phyloP scores from a whole-genome alignment of 2,888 invertebrate genomes.

The Pseudoips prasinana region DNA sequence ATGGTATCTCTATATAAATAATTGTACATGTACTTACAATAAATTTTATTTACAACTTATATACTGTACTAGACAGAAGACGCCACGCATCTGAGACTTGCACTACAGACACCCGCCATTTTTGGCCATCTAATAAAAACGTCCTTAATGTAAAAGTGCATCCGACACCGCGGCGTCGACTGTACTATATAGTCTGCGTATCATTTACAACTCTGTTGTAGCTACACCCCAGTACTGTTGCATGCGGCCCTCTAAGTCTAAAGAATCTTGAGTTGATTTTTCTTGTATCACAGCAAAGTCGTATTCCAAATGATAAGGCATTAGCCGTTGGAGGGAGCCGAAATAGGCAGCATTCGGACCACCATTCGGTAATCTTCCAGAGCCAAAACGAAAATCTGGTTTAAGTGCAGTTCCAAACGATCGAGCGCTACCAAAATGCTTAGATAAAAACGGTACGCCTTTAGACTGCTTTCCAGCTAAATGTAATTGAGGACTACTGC shows the following conservation, averaged over 20 bases:
- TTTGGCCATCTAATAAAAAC: too few relatives aligned
- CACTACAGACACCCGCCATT: too few relatives aligned
- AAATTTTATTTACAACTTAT: conserved; percentile 71
- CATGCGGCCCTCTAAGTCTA: conserved; percentile 92
- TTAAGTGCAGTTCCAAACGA: conserved; percentile 87
- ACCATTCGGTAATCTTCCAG: conserved; percentile 84
- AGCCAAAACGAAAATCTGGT: conserved; percentile 81
- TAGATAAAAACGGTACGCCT: conserved; percentile 83
- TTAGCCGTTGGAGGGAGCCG: conserved; percentile 90
- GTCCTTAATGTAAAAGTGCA: too few relatives aligned
- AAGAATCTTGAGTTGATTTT: conserved; percentile 86
- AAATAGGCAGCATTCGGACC: conserved; percentile 94
- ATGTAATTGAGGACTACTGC: conserved; percentile 87
- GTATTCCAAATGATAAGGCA: conserved; percentile 91
- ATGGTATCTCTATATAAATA: conserved; percentile 71
- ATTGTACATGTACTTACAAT: conserved; percentile 55
- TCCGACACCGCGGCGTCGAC: too few relatives aligned
- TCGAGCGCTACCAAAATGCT: conserved; percentile 90
- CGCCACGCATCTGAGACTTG: too few relatives aligned
- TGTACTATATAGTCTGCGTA: conserved; percentile 1
- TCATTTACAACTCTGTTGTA: conserved; percentile 88
- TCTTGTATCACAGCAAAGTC: conserved; percentile 93
- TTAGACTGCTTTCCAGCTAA: conserved; percentile 64
- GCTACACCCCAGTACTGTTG: conserved; percentile 96
- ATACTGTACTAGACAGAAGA: too few relatives aligned